Conservation (phyloP, 2,113 vertebrate genomes). For the Sterrhoptilus dennistouni region DNA sequence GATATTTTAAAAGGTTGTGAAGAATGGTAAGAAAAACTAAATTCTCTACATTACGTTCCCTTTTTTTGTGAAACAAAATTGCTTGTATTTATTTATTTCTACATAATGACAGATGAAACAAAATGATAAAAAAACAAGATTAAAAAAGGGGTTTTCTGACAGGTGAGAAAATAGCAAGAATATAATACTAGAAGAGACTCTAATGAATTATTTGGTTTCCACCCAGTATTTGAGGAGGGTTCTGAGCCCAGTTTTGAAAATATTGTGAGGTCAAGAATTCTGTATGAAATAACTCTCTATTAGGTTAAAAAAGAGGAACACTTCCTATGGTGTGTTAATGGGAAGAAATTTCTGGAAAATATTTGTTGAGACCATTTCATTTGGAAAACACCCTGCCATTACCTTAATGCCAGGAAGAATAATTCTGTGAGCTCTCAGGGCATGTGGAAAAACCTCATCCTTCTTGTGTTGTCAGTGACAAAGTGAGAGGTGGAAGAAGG, state of each 20-base stretch:
- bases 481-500: background rate
- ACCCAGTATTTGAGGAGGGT: background rate
- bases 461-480: background rate
- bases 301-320: background rate
- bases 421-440: background rate
- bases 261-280: background rate
- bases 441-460: background rate
- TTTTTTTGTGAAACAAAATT: fast-evolving
- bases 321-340: background rate
- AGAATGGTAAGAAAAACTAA: background rate
- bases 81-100: background rate
- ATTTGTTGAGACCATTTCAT: background rate
- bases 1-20: background rate
- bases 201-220: background rate
- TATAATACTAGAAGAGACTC: background rate
- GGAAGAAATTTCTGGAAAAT: background rate
- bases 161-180: background rate
- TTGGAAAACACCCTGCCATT: background rate
- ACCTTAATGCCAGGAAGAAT: background rate
- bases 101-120: background rate
- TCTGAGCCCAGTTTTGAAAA: background rate
- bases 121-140: background rate
- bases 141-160: background rate
- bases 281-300: fast-evolving
- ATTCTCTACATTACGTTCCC: background rate